Evolutionary conservation across 2,797 vertebrate genomes (phyloP), one percentile per base, ranked within the genome.

Genomic region (Argyrosomus regius): DNA sequence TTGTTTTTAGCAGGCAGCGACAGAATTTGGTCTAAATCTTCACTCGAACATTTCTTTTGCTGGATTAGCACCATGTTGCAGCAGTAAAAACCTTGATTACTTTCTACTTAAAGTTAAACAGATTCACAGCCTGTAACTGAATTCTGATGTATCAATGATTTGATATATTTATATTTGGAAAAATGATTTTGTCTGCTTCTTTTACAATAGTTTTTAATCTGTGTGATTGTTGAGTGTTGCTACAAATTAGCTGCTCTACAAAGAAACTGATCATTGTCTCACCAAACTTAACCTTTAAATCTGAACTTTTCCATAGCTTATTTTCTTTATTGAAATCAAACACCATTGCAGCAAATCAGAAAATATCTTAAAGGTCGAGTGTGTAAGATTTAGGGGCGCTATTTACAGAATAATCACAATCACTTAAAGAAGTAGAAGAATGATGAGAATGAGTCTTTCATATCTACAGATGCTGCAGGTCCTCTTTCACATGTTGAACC

Each of bases 61-160:
- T 58, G 57, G 62, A 73, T 71, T 5, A 61, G 24, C 5, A 11
- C 16, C 12, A 48, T 22, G 16, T 54, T 54, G 50, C 65, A 3
- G 4, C 16, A 68, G 46, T 24, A n/a, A 64, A 58, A 70, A 41
- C 26, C 45, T 46, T 66, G 61, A 72, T 69, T 56, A 41, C 31
- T 57, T 46, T 62, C 18, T 35, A 45, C 35, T 69, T 50, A 53
- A 61, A 43, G 43, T 39, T 9, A 31, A 62, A 77, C 26, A 46
- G 11, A 73, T 66, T 46, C 22, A 65, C 39, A 67, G 56, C 49
- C 16, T 8, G 22, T 75, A 49, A 43, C 45, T 65, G 43, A n/a
- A 35, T 75, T 45, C 10, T 61, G n/a, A 13, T 18, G 8, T 17
- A 22, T 63, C 18, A 59, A 61, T 20, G 43, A 22, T 22, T 22